Conservation (phyloP, 2,888 invertebrate species). For the Dichetophora obliterata region DNA sequence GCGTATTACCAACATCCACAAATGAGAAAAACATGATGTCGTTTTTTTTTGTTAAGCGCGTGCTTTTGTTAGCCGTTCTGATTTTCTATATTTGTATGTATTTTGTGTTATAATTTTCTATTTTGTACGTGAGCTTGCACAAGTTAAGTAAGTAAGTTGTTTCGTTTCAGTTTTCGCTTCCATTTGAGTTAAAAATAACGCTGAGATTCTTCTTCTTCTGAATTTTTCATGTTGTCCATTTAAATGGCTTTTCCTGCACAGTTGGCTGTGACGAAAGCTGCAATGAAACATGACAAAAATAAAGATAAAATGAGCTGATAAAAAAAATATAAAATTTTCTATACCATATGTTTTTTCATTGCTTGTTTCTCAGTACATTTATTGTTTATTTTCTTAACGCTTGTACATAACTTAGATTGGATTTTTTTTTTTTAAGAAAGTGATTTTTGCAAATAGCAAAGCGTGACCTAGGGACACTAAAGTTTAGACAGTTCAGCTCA, state of each 20-base stretch:
- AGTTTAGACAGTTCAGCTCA: no score
- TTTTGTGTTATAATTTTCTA: not conserved
- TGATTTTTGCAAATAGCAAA: no score
- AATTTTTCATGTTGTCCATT: not conserved
- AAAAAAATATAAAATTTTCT: no score
- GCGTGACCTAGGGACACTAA: no score
- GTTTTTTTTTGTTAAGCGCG: not conserved
- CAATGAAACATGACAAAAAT: not conserved
- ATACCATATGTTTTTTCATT: no score
- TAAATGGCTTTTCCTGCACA: no score
- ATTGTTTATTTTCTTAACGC: no score
- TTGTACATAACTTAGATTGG: no score
- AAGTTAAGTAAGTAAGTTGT: not conserved
- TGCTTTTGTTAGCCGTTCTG: not conserved
- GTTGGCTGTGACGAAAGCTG: not conserved
- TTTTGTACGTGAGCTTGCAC: not conserved
- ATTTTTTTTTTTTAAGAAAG: no score
- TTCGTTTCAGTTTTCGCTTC: not conserved
- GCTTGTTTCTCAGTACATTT: no score
- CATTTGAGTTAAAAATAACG: not conserved
- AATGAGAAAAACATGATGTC: conserved; percentile 46
- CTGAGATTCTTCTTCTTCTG: not conserved
- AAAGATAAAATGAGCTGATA: not conserved
- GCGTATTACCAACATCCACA: conserved; percentile 45
- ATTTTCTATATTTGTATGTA: not conserved